Base-by-base conservation (phyloP, 1,140 invertebrate genomes). In the Apolygus lucorum region DNA sequence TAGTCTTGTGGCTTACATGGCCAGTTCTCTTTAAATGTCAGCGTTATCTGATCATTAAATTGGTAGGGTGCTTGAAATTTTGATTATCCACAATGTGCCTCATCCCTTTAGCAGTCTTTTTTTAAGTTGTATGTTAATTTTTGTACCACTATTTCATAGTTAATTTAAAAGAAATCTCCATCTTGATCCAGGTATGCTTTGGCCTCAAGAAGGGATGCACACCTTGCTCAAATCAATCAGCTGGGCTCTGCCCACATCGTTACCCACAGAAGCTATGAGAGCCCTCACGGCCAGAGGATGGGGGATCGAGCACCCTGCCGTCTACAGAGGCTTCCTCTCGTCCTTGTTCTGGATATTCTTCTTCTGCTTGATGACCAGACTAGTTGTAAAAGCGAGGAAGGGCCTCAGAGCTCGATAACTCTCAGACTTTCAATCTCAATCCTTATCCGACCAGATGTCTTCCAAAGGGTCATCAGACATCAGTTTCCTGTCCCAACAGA, bases 141-240 rank as follows among this genome's bases (percentile, higher is more conserved):
- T n/a, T n/a, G n/a, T n/a, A n/a, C n/a, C n/a, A n/a, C n/a, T n/a
- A n/a, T n/a, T n/a, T n/a, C n/a, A n/a, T n/a, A n/a, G n/a, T n/a
- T n/a, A n/a, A n/a, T n/a, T n/a, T n/a, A n/a, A 49, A 8, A 11
- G 8, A 49, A 49, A 49, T 49, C 34, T 49, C 34, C 17, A 11
- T 11, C 17, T 49, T 49, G 34, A 49, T 49, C 4, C 54, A 81
- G 84, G 85, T 34, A 85, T 86, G 62, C 81, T 87, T 63, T 87
- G 85, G 85, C 85, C 85, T 0, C 76, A 85, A 42, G 82, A 87
- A 77, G 84, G 84, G 13, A 86, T 86, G 79, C 84, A 84, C 2
- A 71, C 74, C 2, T 78, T 79, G 72, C 75, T 87, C 28, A 76
- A 78, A 67, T 81, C 83, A 67, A 77, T 86, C 17, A 81, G 81